Evolutionary conservation across 2,113 vertebrate species (phyloP).

Genomic region (Otus sunia): DNA sequence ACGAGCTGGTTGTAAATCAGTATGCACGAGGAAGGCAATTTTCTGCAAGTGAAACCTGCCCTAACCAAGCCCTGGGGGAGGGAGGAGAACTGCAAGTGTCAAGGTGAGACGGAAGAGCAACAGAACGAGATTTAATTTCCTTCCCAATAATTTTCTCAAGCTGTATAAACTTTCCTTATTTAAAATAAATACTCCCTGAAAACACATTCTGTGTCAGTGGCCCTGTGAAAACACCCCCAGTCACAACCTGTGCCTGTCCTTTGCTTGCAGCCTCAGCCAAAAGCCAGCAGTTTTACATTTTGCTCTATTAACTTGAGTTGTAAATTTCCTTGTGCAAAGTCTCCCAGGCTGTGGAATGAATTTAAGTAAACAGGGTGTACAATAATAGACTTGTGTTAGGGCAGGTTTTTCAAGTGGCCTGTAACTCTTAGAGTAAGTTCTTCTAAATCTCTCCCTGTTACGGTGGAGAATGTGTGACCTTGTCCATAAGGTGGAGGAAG

Average conservation of each 20-base stretch:
- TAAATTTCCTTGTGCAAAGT: constrained; percentile 47
- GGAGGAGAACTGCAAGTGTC: constrained; percentile 15
- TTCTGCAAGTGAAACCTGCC: constrained; percentile 31
- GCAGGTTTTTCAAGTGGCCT: constrained; percentile 50
- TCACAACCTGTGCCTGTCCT: constrained; percentile 51
- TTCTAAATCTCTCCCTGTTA: constrained; percentile 17
- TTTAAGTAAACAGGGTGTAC: background rate
- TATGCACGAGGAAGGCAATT: background rate
- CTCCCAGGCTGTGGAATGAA: constrained; percentile 36
- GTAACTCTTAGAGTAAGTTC: background rate
- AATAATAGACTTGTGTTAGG: constrained; percentile 32
- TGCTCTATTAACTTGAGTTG: constrained; percentile 33
- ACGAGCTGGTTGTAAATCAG: background rate
- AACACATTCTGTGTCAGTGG: constrained; percentile 56
- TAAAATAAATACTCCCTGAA: constrained; percentile 70
- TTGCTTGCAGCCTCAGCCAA: constrained; percentile 37
- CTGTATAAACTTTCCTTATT: constrained; percentile 73
- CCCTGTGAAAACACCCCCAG: constrained; percentile 58
- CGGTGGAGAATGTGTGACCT: background rate
- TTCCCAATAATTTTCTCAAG: constrained; percentile 75
- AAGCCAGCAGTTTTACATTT: constrained; percentile 57
- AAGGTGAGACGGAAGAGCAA: constrained; percentile 63
- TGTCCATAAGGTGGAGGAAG: background rate
- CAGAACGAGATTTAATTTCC: constrained; percentile 68
- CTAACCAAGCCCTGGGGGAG: constrained; percentile 10